Conservation (phyloP, 2,888 invertebrate species). For the Tinea pellionella region DNA sequence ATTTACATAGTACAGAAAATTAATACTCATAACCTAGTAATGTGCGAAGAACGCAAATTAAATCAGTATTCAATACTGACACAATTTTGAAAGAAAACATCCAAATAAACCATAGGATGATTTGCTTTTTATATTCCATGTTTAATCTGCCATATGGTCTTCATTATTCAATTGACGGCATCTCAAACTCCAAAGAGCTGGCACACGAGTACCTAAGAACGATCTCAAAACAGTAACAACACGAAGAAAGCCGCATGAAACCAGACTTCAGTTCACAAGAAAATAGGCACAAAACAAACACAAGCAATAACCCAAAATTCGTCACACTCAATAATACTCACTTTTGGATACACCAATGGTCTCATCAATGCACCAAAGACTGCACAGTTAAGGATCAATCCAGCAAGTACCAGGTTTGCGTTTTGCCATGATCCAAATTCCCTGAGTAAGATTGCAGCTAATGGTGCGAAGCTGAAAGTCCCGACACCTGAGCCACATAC, state of each 20-base stretch:
- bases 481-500: slow-evolving; percentile 96
- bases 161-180: not conserved
- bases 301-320: not conserved
- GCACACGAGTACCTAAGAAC: not conserved
- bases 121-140: no score
- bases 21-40: not conserved
- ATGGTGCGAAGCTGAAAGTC: slow-evolving; percentile 94
- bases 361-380: slow-evolving; percentile 89
- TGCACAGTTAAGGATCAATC: slow-evolving; percentile 90
- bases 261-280: not conserved
- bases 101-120: no score
- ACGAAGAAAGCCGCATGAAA: not conserved
- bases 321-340: slow-evolving; percentile 24
- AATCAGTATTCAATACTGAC: no score
- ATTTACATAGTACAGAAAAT: not conserved
- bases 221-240: not conserved
- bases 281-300: not conserved
- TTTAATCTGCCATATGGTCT: no score
- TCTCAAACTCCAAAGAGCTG: no score
- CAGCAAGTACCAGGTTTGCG: slow-evolving; percentile 91
- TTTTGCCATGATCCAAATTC: slow-evolving; percentile 88
- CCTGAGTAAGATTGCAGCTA: slow-evolving; percentile 83
- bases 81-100: no score
- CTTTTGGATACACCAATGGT: slow-evolving; percentile 81
- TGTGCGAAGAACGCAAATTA: no score